Evolutionary conservation across 2,113 vertebrate species (phyloP).

Genomic region (Solea senegalensis): DNA sequence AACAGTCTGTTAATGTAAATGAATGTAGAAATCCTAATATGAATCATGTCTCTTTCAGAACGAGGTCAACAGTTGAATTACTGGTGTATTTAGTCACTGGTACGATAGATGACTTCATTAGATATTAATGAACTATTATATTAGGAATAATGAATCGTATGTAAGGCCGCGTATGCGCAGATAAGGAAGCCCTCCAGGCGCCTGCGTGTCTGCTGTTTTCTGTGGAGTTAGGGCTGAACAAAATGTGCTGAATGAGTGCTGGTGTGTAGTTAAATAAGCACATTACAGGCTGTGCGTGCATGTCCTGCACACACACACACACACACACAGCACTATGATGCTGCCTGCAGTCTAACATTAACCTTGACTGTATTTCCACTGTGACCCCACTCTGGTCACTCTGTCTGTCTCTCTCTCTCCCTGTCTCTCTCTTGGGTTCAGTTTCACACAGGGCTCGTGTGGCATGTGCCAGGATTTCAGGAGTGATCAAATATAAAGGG

Average conservation of each 20-base stretch:
- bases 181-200: neutral
- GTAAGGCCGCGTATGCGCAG: too few relatives aligned
- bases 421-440: constrained; percentile 36
- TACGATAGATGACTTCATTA: too few relatives aligned
- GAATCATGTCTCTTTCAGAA: too few relatives aligned
- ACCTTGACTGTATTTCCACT: constrained; percentile 75
- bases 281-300: constrained; percentile 41
- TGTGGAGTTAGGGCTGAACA: constrained; percentile 37
- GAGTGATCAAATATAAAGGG: constrained; percentile 9
- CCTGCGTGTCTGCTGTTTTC: constrained; percentile 16
- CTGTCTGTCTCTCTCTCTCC: constrained; percentile 16
- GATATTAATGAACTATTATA: too few relatives aligned
- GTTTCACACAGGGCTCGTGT: constrained; percentile 21
- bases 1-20: too few relatives aligned
- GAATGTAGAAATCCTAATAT: too few relatives aligned
- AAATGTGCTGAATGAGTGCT: constrained; percentile 43
- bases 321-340: constrained; percentile 30
- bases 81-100: too few relatives aligned
- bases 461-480: constrained; percentile 26
- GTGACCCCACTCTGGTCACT: constrained; percentile 46
- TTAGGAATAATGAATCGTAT: too few relatives aligned
- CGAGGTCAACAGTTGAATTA: too few relatives aligned
- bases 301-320: constrained; percentile 32
- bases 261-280: constrained; percentile 68
- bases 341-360: constrained; percentile 72